Evolutionary conservation across 2,888 invertebrate species (phyloP).

Genomic region (Apotomis betuletana): DNA sequence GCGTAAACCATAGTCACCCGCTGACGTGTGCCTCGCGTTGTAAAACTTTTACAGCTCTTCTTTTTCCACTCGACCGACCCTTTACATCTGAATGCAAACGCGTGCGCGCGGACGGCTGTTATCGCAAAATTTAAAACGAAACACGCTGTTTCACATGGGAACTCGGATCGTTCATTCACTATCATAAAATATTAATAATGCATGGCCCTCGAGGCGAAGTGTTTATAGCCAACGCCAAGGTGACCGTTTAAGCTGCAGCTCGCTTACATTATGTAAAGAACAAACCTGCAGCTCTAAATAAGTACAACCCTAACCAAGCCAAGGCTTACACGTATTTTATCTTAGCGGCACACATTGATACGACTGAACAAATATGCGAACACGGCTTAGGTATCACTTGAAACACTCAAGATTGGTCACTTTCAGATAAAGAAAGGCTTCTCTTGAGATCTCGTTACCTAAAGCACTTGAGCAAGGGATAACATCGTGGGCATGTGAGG

Average conservation of each 20-base stretch:
- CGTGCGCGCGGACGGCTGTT: slow-evolving; percentile 4
- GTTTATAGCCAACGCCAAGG: slow-evolving; percentile 17
- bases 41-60: slow-evolving; percentile 56
- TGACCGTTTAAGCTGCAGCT: slow-evolving; percentile 22
- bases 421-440: slow-evolving; percentile 20
- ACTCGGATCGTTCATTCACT: slow-evolving; percentile 16
- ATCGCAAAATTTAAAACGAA: slow-evolving; percentile 16
- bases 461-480: slow-evolving; percentile 35
- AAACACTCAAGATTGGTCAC: slow-evolving; percentile 24
- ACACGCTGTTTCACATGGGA: slow-evolving; percentile 8
- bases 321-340: not conserved
- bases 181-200: slow-evolving; percentile 36
- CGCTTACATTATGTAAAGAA: slow-evolving; percentile 7
- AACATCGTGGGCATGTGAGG: slow-evolving; percentile 24
- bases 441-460: slow-evolving; percentile 35
- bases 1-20: slow-evolving; percentile 59
- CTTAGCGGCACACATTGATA: not conserved
- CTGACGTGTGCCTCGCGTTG: slow-evolving; percentile 51
- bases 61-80: slow-evolving; percentile 45
- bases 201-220: slow-evolving; percentile 22
- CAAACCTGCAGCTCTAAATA: slow-evolving; percentile 15
- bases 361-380: not conserved
- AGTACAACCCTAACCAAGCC: too few relatives aligned
- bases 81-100: slow-evolving; percentile 10
- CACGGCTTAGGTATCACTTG: slow-evolving; percentile 8